Conservation (phyloP, 2,113 vertebrate species). For the Scophthalmus maximus region DNA sequence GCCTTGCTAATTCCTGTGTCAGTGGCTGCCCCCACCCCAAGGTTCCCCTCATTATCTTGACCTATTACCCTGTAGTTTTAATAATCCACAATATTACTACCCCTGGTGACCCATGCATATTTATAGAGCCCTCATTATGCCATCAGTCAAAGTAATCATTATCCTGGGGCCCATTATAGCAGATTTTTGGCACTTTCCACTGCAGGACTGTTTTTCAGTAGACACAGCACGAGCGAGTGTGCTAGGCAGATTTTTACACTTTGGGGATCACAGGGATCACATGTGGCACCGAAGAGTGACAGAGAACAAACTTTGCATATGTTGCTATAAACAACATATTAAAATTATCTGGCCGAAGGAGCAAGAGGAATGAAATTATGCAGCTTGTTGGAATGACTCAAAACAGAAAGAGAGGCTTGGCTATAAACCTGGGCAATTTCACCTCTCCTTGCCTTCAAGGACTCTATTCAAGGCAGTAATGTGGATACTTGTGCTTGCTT, state of each 20-base stretch:
- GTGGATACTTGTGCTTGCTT: conserved; percentile 6
- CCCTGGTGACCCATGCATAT: conserved; percentile 81
- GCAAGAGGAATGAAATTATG: neutral
- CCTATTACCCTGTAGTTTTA: conserved; percentile 78
- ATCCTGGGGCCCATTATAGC: conserved; percentile 79
- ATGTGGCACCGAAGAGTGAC: conserved; percentile 43
- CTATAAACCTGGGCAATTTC: conserved; percentile 34
- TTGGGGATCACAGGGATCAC: conserved; percentile 44
- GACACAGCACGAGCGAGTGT: conserved; percentile 36
- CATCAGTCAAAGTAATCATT: conserved; percentile 82
- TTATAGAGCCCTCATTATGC: conserved; percentile 82
- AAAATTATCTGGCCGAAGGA: neutral
- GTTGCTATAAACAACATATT: conserved; percentile 28
- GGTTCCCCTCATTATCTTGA: conserved; percentile 69
- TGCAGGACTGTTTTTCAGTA: conserved; percentile 56
- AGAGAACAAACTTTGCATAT: conserved; percentile 26
- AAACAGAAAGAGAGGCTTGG: neutral
- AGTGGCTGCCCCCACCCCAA: conserved; percentile 10
- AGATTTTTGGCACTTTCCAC: conserved; percentile 57
- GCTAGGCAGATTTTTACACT: conserved; percentile 47
- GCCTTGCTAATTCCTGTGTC: conserved; percentile 39
- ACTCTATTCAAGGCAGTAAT: conserved; percentile 6
- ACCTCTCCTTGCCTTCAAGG: conserved; percentile 34
- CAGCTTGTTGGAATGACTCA: neutral
- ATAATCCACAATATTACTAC: conserved; percentile 77